Evolutionary conservation across 2,888 invertebrate species (phyloP).

Genomic region (Lagria hirta): DNA sequence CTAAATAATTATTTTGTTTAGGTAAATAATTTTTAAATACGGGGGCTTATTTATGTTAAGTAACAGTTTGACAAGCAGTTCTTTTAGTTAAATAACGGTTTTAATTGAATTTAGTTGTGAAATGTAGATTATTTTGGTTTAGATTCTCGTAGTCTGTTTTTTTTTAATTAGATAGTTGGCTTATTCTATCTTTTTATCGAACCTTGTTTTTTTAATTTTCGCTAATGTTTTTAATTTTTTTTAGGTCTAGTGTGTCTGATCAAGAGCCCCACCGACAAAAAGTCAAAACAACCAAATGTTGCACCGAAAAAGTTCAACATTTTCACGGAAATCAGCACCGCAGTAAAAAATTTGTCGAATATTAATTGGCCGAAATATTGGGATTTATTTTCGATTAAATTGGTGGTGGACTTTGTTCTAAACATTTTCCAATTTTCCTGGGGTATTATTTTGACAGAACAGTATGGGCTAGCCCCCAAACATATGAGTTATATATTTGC

Average conservation of each 20-base stretch:
- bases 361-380: constrained; percentile 22
- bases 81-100: too few relatives aligned
- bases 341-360: constrained; percentile 6
- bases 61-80: too few relatives aligned
- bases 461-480: constrained; percentile 10
- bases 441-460: background rate
- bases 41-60: background rate
- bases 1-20: background rate
- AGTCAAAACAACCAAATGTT: background rate
- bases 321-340: constrained; percentile 4
- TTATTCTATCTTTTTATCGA: too few relatives aligned
- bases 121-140: too few relatives aligned
- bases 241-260: background rate
- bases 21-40: background rate
- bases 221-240: too few relatives aligned
- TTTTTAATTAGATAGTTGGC: too few relatives aligned
- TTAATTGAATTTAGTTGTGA: too few relatives aligned
- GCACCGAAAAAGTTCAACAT: constrained; percentile 4
- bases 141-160: too few relatives aligned
- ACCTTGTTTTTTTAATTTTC: too few relatives aligned
- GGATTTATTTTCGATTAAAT: constrained; percentile 21
- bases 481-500: constrained; percentile 17
- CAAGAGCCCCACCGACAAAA: background rate
- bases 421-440: constrained; percentile 13
- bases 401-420: constrained; percentile 11